Evolutionary conservation across 2,888 invertebrate species (phyloP).

Genomic region (Ernsta delagoae): DNA sequence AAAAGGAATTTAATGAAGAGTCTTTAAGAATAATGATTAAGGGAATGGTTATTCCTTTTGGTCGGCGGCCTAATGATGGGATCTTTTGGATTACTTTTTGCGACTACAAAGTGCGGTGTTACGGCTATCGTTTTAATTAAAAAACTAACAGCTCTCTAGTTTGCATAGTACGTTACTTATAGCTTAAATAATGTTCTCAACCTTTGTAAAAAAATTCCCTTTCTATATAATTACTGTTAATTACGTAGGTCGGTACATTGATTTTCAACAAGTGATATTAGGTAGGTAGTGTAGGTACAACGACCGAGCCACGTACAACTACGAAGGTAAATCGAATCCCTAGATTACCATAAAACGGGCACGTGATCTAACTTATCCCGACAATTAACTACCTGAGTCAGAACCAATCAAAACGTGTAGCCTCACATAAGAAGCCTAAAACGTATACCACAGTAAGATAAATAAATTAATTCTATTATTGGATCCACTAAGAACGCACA

Average conservation of each 20-base stretch:
- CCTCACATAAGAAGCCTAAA: constrained; percentile 49
- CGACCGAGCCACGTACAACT: constrained; percentile 21
- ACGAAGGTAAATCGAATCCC: constrained; percentile 27
- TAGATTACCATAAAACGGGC: constrained; percentile 35
- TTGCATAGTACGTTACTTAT: background rate
- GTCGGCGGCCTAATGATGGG: constrained; percentile 78
- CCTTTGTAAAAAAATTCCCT: background rate
- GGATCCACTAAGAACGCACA: constrained; percentile 73
- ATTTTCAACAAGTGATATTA: constrained; percentile 9
- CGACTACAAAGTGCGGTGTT: constrained; percentile 70
- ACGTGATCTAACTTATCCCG: constrained; percentile 34
- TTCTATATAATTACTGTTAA: background rate
- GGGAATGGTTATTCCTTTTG: constrained; percentile 83
- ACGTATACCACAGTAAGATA: constrained; percentile 54
- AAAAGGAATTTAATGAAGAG: constrained; percentile 85
- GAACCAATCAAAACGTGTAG: constrained; percentile 47
- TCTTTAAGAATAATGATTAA: constrained; percentile 85
- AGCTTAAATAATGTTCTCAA: background rate
- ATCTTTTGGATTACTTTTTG: constrained; percentile 79
- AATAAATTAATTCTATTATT: constrained; percentile 72
- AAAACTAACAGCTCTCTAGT: constrained; percentile 36
- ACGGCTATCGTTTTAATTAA: constrained; percentile 68
- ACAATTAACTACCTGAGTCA: constrained; percentile 34
- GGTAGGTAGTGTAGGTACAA: constrained; percentile 15
- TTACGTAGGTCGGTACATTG: background rate